A percentile compares a stretch with the other conserved stretches of the same genome.
phyloP scores from a whole-genome alignment of 30 jellyfish, hydroid and myxozoan genomes.

The Cassiopea andromeda region DNA sequence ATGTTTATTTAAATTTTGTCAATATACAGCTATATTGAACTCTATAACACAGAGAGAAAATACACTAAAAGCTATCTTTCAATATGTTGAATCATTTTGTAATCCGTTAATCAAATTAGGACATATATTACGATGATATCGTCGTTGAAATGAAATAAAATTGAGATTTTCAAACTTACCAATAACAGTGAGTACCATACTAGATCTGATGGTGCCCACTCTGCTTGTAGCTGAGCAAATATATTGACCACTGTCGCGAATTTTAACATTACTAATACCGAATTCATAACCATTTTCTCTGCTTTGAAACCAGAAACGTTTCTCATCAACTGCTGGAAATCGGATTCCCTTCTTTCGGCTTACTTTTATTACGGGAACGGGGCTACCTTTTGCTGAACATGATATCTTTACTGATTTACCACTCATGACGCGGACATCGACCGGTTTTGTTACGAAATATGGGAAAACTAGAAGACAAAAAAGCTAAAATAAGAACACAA shows the following conservation, averaged over 20 bases:
- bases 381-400: conserved; percentile 96
- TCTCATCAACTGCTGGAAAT: conserved; percentile 91
- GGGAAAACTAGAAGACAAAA: conserved; percentile 63
- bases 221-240: conserved; percentile 86
- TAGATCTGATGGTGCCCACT: conserved; percentile 80
- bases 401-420: conserved; percentile 86
- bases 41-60: too few species aligned
- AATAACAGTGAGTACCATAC: conserved; percentile 79
- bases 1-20: too few species aligned
- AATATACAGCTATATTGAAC: too few species aligned
- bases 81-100: too few species aligned
- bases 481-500: background rate
- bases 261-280: conserved; percentile 86
- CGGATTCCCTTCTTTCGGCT: conserved; percentile 65
- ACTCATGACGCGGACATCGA: conserved; percentile 75
- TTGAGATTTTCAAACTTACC: conserved; percentile 54
- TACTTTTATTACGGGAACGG: conserved; percentile 78
- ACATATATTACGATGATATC: too few species aligned
- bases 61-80: too few species aligned
- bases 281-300: conserved; percentile 55
- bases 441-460: conserved; percentile 64
- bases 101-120: too few species aligned
- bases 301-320: conserved; percentile 76
- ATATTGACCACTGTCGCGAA: conserved; percentile 93
- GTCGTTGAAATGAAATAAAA: too few species aligned